Evolutionary conservation across 2,888 invertebrate genomes (phyloP).

Genomic region (Heliconius erato): DNA sequence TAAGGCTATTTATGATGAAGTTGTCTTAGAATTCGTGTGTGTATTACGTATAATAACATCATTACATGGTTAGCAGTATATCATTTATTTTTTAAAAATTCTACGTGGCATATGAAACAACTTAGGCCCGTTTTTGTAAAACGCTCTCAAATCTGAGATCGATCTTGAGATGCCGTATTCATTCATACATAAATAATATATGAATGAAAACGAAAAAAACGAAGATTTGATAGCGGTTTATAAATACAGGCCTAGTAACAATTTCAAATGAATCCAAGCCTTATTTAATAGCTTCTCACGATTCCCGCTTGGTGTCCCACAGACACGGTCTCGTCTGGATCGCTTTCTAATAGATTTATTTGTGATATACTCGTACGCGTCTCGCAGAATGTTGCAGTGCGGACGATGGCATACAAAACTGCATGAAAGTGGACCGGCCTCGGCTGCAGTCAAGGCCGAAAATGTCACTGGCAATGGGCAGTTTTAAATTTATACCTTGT

Average conservation of each 20-base stretch:
- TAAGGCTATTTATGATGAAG: slow-evolving; percentile 7
- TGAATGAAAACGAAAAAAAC: too few relatives aligned
- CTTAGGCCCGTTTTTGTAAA: too few relatives aligned
- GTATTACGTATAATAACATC: slow-evolving; percentile 18
- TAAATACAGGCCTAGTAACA: slow-evolving; percentile 10
- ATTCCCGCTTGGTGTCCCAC: slow-evolving; percentile 60
- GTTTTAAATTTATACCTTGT: slow-evolving; percentile 1
- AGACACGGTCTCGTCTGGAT: slow-evolving; percentile 64
- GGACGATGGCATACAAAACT: slow-evolving; percentile 66
- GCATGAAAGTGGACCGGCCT: slow-evolving; percentile 71
- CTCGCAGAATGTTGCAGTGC: slow-evolving; percentile 60
- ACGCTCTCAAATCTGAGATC: too few relatives aligned
- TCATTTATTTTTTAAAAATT: not conserved
- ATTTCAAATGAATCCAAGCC: slow-evolving; percentile 54
- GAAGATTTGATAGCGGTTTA: not conserved
- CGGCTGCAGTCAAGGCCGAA: slow-evolving; percentile 49
- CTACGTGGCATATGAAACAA: slow-evolving; percentile 2
- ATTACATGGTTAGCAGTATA: not conserved
- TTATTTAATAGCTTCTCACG: slow-evolving; percentile 47
- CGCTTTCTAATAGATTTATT: slow-evolving; percentile 78
- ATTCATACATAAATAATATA: too few relatives aligned
- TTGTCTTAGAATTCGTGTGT: not conserved
- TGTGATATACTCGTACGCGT: slow-evolving; percentile 64
- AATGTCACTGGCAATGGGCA: slow-evolving; percentile 51
- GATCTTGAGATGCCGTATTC: too few relatives aligned